Evolutionary conservation across 1,140 invertebrate genomes (phyloP), one percentile per base, ranked within the genome.

Genomic region (Octopus bimaculoides): DNA sequence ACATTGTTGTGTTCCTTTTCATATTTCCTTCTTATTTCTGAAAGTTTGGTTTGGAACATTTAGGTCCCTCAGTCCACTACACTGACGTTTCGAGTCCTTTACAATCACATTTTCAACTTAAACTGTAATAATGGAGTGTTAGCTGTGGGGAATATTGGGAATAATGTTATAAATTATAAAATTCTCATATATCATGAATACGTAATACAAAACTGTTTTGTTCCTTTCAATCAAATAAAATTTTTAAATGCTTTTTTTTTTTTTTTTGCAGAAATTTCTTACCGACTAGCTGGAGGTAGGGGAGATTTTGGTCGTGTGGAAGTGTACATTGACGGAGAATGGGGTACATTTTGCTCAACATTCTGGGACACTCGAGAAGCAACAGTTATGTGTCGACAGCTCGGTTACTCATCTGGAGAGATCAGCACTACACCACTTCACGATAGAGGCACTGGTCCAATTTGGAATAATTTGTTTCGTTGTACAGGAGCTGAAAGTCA

Each of bases 321-420:
- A 81, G 81, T 88, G 41, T 81, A 83, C 52, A 80, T 87, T 17
- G 86, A 86, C 66, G 85, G 85, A 8, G 83, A 82, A 17, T 88
- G 86, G 86, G 87, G 87, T 9, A 85, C 83, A 17, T 80, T 88
- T 8, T 88, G 86, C 79, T 77, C 66, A 1, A 73, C 61, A 41
- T 81, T 52, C 54, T 77, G 82, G 52, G 79, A 79, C 20, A 81
- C 83, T 20, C 79, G 77, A 8, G 85, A 82, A 52, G 86, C 86
- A 0, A 81, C 79, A 12, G 85, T 88, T 10, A 71, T 87, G n/a
- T 88, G 87, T 80, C 77, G 80, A 55, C 81, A 85, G 61, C 56
- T 83, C 54, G 81, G 86, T 9, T 86, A 79, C 74, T 82, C 75
- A 17, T 82, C 81, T 26, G 86, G 86, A 1, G 81, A 85, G 78